Evolutionary conservation across 2,797 vertebrate species (phyloP).

Genomic region (Acipenser ruthenus): DNA sequence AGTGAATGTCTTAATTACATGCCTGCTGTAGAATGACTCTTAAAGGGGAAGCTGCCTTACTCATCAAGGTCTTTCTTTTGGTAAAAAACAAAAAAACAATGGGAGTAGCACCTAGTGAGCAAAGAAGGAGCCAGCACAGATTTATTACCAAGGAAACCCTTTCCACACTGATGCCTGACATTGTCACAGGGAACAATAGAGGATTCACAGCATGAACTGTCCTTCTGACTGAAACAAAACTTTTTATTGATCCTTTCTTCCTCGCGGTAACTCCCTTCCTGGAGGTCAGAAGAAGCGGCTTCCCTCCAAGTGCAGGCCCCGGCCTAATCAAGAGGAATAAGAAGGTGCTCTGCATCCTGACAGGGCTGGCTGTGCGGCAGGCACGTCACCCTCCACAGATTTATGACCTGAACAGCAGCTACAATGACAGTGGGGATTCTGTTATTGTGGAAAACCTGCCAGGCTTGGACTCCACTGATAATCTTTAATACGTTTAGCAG

Average conservation of each 20-base stretch:
- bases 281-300: slow-evolving; percentile 48
- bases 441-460: not conserved
- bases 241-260: slow-evolving; percentile 58
- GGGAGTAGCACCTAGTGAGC: slow-evolving; percentile 40
- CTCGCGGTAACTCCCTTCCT: slow-evolving; percentile 75
- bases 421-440: slow-evolving; percentile 30
- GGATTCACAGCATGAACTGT: slow-evolving; percentile 54
- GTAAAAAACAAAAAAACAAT: slow-evolving; percentile 64
- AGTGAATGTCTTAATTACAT: no score
- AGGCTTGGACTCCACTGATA: not conserved
- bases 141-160: slow-evolving; percentile 76
- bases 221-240: slow-evolving; percentile 8
- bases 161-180: slow-evolving; percentile 37
- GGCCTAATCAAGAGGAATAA: slow-evolving; percentile 55
- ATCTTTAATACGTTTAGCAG: slow-evolving; percentile 1
- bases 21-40: not conserved
- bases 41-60: slow-evolving; percentile 20
- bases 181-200: slow-evolving; percentile 72
- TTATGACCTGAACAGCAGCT: slow-evolving; percentile 40
- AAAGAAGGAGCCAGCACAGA: slow-evolving; percentile 51
- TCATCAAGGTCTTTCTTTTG: slow-evolving; percentile 49
- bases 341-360: slow-evolving; percentile 50
- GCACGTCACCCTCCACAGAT: slow-evolving; percentile 49
- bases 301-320: slow-evolving; percentile 36
- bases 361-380: slow-evolving; percentile 54